Base-by-base conservation (phyloP, 1,140 invertebrate genomes). In the Eupristina koningsbergeri region DNA sequence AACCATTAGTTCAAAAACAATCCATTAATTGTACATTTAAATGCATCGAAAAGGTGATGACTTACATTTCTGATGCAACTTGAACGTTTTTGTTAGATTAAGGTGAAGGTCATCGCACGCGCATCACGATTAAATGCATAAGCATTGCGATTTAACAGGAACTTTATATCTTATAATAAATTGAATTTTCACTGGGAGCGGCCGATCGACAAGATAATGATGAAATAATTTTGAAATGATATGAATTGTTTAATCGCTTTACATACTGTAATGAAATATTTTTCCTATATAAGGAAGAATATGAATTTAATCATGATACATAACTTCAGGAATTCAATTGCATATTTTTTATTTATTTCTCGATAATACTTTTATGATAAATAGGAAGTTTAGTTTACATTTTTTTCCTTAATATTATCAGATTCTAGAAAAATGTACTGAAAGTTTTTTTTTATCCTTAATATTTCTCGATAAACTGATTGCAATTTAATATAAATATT, bases 51-150 rank as follows among this genome's bases (percentile, higher is more conserved):
- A 76, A 58, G 74, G 36, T n/a, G 61, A 67, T 67, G 61, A 79
- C 41, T 79, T 41, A 6, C 39, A 79, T 17, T 41, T 19, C n/a
- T 64, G 61, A 41, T 63, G 50, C 22, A 58, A 76, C 31, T 58
- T 22, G 13, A 47, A 31, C 41, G 39, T 3, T 41, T 81, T 73
- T 81, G 36, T 61, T 81, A 34, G 17, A 81, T 81, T 81, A 81
- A 81, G 71, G 80, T 81, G 80, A 81, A 81, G 80, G 80, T 81
- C 80, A 58, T 47, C 29, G 29, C 31, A 81, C 50, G 79, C 45
- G 22, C 53, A 61, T 80, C 64, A 39, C 64, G 31, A 74, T 74
- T 50, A n/a, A 11, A 26, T 29, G 34, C 63, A 22, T 64, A 29
- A 7, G n/a, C n/a, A 45, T 11, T 29, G 9, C 17, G 45, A 6